These are phyloP conservation scores for Creontiades dilutus DNA, from an alignment of 2,888 invertebrate genomes.

Conservation along the genomic window DNA sequence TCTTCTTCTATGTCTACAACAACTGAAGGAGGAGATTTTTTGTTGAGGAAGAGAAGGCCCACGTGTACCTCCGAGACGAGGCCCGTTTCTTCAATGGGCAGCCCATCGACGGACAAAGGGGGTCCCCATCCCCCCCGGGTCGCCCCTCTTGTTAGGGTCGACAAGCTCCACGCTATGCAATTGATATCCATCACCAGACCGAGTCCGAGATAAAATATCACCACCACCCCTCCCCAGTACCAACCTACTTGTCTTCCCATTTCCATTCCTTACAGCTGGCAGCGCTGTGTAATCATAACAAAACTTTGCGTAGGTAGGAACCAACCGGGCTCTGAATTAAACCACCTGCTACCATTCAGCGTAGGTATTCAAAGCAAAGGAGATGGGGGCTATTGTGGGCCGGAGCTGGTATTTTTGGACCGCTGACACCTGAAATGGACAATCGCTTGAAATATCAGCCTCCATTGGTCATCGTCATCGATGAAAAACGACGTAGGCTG, in stretches of 20 bases:
- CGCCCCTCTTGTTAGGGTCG: conserved; percentile 66
- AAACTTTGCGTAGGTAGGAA: conserved; percentile 42
- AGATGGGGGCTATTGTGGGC: neutral
- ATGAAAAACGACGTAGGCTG: neutral
- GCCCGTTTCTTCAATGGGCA: conserved; percentile 66
- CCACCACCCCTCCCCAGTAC: neutral
- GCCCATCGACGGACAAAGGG: conserved; percentile 61
- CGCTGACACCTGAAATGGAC: conserved; percentile 27
- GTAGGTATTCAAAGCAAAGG: conserved; percentile 23
- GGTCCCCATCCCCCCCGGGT: conserved; percentile 21
- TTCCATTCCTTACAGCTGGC: conserved; percentile 39
- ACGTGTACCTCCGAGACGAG: conserved; percentile 64
- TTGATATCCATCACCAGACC: conserved; percentile 70
- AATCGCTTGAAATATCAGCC: conserved; percentile 30
- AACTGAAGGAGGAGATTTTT: conserved; percentile 60
- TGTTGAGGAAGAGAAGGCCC: conserved; percentile 65
- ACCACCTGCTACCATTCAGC: conserved; percentile 32
- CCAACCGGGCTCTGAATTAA: conserved; percentile 32
- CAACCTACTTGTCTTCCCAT: conserved; percentile 45
- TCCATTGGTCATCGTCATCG: neutral
- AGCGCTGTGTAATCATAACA: conserved; percentile 43
- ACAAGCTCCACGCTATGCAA: conserved; percentile 69
- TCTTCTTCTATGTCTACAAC: conserved; percentile 54
- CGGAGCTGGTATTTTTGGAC: conserved; percentile 26
- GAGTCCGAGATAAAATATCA: conserved; percentile 63